Base-by-base conservation (phyloP, 2,797 vertebrate genomes). In the Sebastes kiyomatsui region DNA sequence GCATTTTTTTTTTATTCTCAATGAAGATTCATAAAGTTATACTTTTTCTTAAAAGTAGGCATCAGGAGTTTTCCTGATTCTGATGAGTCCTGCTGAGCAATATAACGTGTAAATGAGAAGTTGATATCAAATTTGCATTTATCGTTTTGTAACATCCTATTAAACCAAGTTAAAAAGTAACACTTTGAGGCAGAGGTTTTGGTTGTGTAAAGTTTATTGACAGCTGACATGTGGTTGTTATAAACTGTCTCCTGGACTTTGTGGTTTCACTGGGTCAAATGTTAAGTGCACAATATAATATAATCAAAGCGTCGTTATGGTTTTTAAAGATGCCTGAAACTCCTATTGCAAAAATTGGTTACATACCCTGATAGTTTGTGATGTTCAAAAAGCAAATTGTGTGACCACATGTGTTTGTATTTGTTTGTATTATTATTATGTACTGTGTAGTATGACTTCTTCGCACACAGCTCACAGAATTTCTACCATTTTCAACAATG, bases 91-190 rank as follows among this genome's bases (percentile, higher is more conserved):
- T 33, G 18, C 56, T 54, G 32, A 79, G 46, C 16, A 67, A 14
- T 25, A 4, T 14, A 38, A 64, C 7, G 1, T 25, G 6, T 13
- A 72, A 78, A 74, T 55, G 25, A 61, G 14, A 66, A 67, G 76
- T 71, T 72, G 0, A 73, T 83, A 49, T 27, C 2, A 79, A 85
- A 79, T 84, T 20, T 68, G 82, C n/a, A 18, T 75, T 81, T 64
- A 69, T 77, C 18, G 78, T 91, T 93, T 88, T 83, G 70, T 61
- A 87, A 89, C 76, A 7, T 60, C 35, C 32, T 3, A 23, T 75
- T 86, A 90, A 92, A 90, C 10, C 42, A 11, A 33, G 93, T 95
- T 95, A 93, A 94, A 92, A 81, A 85, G 88, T 94, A 91, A 93
- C 87, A 38, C 14, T 80, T 60, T 11, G 71, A 74, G 54, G 71